Percentiles rank a stretch among this genome's conserved stretches.
Conservation (phyloP, 1,140 invertebrate species). For the Cryptotermes secundus region DNA sequence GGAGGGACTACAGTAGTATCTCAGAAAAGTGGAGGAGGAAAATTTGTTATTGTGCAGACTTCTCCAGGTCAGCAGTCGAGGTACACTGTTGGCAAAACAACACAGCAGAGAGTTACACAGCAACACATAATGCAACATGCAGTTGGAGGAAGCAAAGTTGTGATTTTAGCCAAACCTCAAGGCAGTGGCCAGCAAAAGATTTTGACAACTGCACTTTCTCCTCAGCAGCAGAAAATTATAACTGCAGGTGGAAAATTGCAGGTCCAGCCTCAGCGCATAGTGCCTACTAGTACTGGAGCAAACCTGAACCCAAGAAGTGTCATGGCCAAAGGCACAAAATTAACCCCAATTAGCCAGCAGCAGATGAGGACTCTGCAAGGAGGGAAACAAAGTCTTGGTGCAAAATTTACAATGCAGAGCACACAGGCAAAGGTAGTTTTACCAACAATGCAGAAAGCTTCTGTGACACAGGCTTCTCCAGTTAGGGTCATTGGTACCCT, state of each 20-base stretch:
- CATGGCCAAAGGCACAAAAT: slow-evolving; percentile 47
- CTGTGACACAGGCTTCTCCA: neutral
- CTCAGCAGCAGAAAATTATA: slow-evolving; percentile 58
- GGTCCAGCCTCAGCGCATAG: slow-evolving; percentile 21
- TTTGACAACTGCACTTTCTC: slow-evolving; percentile 48
- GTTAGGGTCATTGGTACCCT: neutral
- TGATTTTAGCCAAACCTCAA: slow-evolving; percentile 61
- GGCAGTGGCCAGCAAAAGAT: slow-evolving; percentile 42
- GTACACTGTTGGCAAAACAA: neutral
- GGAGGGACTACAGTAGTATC: neutral
- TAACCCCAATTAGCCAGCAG: slow-evolving; percentile 51
- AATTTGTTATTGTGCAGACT: slow-evolving; percentile 4
- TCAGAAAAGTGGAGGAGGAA: slow-evolving; percentile 2
- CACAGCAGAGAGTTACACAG: neutral
- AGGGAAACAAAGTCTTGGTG: slow-evolving; percentile 29
- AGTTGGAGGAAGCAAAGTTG: slow-evolving; percentile 51
- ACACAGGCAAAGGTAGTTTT: slow-evolving; percentile 21
- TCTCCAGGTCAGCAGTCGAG: neutral
- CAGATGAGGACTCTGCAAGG: slow-evolving; percentile 47
- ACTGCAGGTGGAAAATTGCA: slow-evolving; percentile 43
- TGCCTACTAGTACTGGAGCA: slow-evolving; percentile 33
- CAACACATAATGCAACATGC: neutral
- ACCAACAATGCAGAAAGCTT: slow-evolving; percentile 29
- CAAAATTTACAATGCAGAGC: slow-evolving; percentile 33
- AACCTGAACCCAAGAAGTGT: slow-evolving; percentile 35